A percentile compares a stretch with the other conserved stretches of the same genome.
Evolutionary conservation across 2,113 vertebrate genomes (phyloP).

Genomic region (Vimba vimba): DNA sequence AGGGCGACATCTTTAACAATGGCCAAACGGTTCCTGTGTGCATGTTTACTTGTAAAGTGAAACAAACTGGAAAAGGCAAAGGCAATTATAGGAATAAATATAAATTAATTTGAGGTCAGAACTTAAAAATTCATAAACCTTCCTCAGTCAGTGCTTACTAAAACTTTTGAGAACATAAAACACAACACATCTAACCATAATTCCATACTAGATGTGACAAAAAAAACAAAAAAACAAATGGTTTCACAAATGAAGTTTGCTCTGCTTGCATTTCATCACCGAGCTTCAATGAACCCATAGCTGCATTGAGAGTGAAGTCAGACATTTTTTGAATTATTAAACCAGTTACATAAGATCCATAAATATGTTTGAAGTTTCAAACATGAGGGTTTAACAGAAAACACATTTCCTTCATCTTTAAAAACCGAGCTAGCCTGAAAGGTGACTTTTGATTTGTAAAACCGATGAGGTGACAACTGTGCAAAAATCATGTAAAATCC

Average conservation of each 20-base stretch:
- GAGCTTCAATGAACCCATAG: no score
- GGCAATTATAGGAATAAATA: background rate
- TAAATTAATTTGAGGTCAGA: background rate
- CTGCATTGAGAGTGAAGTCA: background rate
- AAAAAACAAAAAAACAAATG: no score
- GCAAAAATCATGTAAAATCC: background rate
- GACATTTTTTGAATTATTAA: background rate
- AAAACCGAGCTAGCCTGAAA: slow-evolving; percentile 4
- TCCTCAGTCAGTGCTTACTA: background rate
- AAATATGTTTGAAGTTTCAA: background rate
- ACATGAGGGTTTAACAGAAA: background rate
- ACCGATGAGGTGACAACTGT: background rate
- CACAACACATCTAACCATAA: background rate
- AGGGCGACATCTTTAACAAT: slow-evolving; percentile 1
- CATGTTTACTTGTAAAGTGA: slow-evolving; percentile 12
- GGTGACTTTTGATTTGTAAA: background rate
- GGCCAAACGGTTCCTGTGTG: slow-evolving; percentile 9
- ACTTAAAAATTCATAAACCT: background rate
- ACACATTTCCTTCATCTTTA: background rate
- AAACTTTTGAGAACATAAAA: background rate
- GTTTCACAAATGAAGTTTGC: background rate
- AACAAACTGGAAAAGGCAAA: background rate
- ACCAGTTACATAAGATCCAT: background rate
- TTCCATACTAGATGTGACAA: no score
- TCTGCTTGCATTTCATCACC: background rate